These are phyloP conservation scores for Philereme vetulata DNA, from an alignment of 2,888 invertebrate genomes.

Conservation along the genomic window DNA sequence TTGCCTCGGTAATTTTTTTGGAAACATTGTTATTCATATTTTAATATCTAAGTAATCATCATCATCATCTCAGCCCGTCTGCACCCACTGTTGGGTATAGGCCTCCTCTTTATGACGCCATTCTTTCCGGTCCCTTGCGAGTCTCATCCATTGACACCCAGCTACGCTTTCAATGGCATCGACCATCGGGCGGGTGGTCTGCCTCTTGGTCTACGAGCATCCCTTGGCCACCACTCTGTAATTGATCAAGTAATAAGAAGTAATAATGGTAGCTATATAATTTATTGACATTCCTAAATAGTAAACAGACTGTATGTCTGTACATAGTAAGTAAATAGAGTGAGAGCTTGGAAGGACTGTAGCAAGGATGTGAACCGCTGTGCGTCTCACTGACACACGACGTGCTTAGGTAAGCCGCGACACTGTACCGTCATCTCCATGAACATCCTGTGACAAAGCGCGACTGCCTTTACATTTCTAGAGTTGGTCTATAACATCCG, in stretches of 20 bases:
- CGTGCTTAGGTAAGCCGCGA: slow-evolving; percentile 43
- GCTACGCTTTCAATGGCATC: too few relatives aligned
- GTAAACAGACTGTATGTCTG: slow-evolving; percentile 65
- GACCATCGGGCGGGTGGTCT: too few relatives aligned
- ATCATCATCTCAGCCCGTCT: too few relatives aligned
- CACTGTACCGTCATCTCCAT: not conserved
- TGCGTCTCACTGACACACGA: slow-evolving; percentile 35
- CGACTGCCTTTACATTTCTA: slow-evolving; percentile 58
- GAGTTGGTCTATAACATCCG: slow-evolving; percentile 50
- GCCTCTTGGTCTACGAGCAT: too few relatives aligned
- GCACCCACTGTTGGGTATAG: too few relatives aligned
- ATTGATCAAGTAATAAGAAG: too few relatives aligned
- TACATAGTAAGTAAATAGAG: slow-evolving; percentile 54
- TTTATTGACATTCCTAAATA: slow-evolving; percentile 72
- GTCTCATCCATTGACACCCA: too few relatives aligned
- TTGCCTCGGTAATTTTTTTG: slow-evolving; percentile 24
- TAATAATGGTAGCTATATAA: slow-evolving; percentile 60
- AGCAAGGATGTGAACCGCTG: slow-evolving; percentile 79
- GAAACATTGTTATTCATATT: slow-evolving; percentile 24
- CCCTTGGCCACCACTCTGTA: too few relatives aligned
- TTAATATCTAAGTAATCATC: slow-evolving; percentile 30
- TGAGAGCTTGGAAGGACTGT: slow-evolving; percentile 76
- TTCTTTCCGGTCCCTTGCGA: too few relatives aligned
- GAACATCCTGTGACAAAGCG: slow-evolving; percentile 64
- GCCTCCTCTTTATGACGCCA: too few relatives aligned